phyloP scores from a whole-genome alignment of 2,888 invertebrate species.

The Sphinx pinastri region DNA sequence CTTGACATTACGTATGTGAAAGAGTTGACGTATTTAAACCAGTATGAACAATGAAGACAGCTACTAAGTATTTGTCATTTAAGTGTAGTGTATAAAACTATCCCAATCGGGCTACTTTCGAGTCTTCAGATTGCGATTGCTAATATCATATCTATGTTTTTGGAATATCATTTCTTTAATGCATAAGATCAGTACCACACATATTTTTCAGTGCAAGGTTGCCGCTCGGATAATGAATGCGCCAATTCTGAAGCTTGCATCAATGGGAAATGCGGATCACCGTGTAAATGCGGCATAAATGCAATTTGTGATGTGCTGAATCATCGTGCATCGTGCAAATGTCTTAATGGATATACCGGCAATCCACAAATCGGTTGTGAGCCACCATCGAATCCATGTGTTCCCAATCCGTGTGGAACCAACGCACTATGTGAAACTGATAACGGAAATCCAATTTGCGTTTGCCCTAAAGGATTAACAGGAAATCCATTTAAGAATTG shows the following conservation, averaged over 20 bases:
- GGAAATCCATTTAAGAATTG: constrained; percentile 96
- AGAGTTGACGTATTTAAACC: too few relatives aligned
- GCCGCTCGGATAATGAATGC: constrained; percentile 89
- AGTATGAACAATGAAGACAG: too few relatives aligned
- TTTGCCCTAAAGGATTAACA: constrained; percentile 94
- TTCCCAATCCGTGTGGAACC: constrained; percentile 93
- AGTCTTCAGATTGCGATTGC: too few relatives aligned
- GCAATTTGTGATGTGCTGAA: constrained; percentile 92
- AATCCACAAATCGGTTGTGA: constrained; percentile 89
- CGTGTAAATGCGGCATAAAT: constrained; percentile 90
- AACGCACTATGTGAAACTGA: constrained; percentile 93
- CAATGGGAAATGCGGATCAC: constrained; percentile 89
- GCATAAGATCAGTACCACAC: too few relatives aligned
- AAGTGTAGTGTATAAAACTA: too few relatives aligned
- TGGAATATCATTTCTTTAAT: too few relatives aligned
- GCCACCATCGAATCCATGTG: constrained; percentile 90
- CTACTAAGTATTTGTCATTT: too few relatives aligned
- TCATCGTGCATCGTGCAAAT: constrained; percentile 92
- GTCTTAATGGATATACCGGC: constrained; percentile 91
- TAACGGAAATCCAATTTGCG: constrained; percentile 93
- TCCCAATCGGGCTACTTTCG: too few relatives aligned
- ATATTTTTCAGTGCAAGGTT: constrained; percentile 85
- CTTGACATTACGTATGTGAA: too few relatives aligned
- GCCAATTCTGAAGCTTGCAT: constrained; percentile 89
- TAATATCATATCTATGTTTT: too few relatives aligned